Evolutionary conservation across 2,888 invertebrate genomes (phyloP).

Genomic region (Sarcophaga subvicina): DNA sequence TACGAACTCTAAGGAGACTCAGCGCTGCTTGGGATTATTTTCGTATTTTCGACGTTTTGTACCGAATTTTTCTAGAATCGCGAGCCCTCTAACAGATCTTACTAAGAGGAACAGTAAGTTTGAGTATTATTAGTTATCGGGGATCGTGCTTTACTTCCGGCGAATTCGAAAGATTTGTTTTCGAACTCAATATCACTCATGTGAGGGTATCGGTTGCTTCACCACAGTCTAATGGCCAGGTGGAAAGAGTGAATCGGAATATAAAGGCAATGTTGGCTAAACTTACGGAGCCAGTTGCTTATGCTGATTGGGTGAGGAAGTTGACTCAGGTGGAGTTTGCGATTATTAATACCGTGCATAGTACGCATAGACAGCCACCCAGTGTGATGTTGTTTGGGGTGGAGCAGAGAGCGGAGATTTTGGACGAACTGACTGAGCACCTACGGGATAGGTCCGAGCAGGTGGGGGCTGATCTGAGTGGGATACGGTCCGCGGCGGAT

Average conservation of each 20-base stretch:
- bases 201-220: too few species aligned
- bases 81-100: conserved; percentile 1
- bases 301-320: conserved; percentile 57
- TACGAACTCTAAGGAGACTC: not conserved
- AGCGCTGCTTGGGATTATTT: conserved; percentile 36
- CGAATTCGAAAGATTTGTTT: too few species aligned
- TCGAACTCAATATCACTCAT: too few species aligned
- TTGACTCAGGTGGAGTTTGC: conserved; percentile 47
- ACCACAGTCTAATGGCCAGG: too few species aligned
- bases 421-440: too few species aligned
- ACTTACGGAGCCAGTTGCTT: conserved; percentile 33
- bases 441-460: too few species aligned
- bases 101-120: conserved; percentile 16
- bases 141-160: too few species aligned
- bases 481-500: too few species aligned
- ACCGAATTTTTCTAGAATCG: conserved; percentile 21
- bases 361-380: too few species aligned
- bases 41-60: conserved; percentile 45
- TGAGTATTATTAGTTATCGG: conserved; percentile 1
- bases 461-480: too few species aligned
- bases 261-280: conserved; percentile 51
- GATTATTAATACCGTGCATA: not conserved
- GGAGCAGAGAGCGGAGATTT: too few species aligned
- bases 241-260: conserved; percentile 18
- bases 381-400: too few species aligned